Base-by-base conservation (phyloP, 1,140 invertebrate genomes). In the Drosophila burlai region DNA sequence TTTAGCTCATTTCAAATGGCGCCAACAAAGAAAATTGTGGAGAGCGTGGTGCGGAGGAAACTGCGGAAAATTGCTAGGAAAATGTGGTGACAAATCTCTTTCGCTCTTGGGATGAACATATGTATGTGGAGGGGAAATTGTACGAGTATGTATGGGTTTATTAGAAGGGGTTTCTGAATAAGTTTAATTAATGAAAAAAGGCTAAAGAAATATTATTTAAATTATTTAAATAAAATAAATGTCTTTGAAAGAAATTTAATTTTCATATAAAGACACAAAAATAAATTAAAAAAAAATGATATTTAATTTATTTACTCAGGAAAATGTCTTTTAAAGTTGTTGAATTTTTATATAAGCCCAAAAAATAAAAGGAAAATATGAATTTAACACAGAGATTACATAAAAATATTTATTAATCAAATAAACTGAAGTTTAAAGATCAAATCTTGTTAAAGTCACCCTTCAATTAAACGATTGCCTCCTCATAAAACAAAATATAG, bases 1-100 rank as follows among this genome's bases (percentile, higher is more conserved):
- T 54, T 59, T 61, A 47, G 18, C 62, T 59, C 73, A 61, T 71
- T 78, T 71, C 54, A 26, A 78, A 78, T 79, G 76, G 75, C 76
- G 75, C 75, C 75, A 78, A 64, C 59, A 60, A 36, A 49, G 60
- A 64, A 47, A 46, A 64, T 34, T n/a, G 34, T 18, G 1, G 6
- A 26, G 42, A 18, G 29, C 9, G 10, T 15, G 15, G 11, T 31
- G 65, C 0, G 34, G 10, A 34, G 57, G 18, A 21, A 47, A 43
- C 18, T 21, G 42, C 26, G 47, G 49, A 55, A 72, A 72, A 71
- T 59, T 57, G 26, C 52, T n/a, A 21, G 31, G 43, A 42, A 64
- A 74, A 71, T 64, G 62, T 42, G 50, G 58, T 74, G 59, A 76
- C 65, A 58, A 74, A 71, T 49, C 38, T 57, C 0, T 29, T 50